These are phyloP conservation scores for Habroteleia sp. DNA, from an alignment of 2,888 invertebrate species.

Conservation along the genomic window DNA sequence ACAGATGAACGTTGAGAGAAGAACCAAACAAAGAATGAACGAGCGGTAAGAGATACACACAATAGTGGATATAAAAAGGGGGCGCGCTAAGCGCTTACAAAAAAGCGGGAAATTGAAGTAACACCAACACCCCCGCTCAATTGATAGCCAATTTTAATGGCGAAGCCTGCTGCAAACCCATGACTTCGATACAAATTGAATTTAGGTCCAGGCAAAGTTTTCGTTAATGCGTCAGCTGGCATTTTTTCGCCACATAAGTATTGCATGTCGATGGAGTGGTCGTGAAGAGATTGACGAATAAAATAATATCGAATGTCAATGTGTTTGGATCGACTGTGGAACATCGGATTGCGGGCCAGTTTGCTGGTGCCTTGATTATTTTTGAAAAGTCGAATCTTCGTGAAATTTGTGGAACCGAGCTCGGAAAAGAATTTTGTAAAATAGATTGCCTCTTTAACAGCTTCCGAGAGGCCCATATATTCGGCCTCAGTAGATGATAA, in stretches of 20 bases:
- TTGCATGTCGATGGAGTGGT: conserved; percentile 26
- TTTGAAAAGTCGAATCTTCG: conserved; percentile 8
- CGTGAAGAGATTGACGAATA: conserved; percentile 39
- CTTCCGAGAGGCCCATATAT: conserved; percentile 41
- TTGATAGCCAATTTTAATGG: background rate
- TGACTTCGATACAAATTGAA: background rate
- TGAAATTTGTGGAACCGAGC: conserved; percentile 28
- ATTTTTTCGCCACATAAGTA: conserved; percentile 49
- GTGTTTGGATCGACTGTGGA: conserved; percentile 55
- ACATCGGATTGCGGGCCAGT: conserved; percentile 51
- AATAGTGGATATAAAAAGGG: too few species aligned
- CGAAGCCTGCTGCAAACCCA: background rate
- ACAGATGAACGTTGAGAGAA: too few species aligned
- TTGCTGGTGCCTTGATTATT: conserved; percentile 54
- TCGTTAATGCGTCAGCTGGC: conserved; percentile 56
- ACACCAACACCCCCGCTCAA: conserved; percentile 3
- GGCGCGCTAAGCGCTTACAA: too few species aligned
- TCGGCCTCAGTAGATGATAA: conserved; percentile 15
- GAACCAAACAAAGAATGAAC: too few species aligned
- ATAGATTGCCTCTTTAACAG: conserved; percentile 45
- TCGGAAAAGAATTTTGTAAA: conserved; percentile 31
- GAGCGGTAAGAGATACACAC: too few species aligned
- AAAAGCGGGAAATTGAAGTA: too few species aligned
- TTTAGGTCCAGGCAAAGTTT: conserved; percentile 34
- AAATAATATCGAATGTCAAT: conserved; percentile 58